phyloP scores from a whole-genome alignment of 2,888 invertebrate species.

The Synanthedon tipuliformis region DNA sequence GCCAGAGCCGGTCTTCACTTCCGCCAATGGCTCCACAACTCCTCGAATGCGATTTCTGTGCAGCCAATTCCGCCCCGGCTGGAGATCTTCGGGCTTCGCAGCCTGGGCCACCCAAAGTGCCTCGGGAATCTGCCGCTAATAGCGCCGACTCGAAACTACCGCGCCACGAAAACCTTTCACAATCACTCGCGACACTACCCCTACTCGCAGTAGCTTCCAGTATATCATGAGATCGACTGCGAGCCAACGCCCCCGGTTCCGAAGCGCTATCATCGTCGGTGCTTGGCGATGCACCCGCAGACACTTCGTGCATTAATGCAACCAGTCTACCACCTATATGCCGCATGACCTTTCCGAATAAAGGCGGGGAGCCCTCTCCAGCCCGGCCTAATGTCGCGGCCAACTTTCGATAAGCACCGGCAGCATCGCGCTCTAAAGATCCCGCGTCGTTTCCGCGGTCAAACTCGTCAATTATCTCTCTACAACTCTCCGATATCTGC shows the following conservation, averaged over 20 bases:
- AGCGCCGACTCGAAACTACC: slow-evolving; percentile 94
- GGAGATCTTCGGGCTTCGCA: slow-evolving; percentile 84
- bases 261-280: slow-evolving; percentile 81
- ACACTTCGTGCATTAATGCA: slow-evolving; percentile 92
- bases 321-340: slow-evolving; percentile 89
- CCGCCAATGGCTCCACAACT: slow-evolving; percentile 89
- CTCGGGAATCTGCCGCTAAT: slow-evolving; percentile 87
- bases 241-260: slow-evolving; percentile 75
- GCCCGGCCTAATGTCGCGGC: slow-evolving; percentile 87
- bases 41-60: slow-evolving; percentile 82
- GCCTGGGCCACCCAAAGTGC: slow-evolving; percentile 79
- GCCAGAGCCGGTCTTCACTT: slow-evolving; percentile 68
- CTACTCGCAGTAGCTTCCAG: slow-evolving; percentile 72
- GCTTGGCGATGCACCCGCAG: slow-evolving; percentile 80
- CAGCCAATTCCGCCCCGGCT: slow-evolving; percentile 85
- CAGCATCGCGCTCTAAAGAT: slow-evolving; percentile 79
- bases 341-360: slow-evolving; percentile 92
- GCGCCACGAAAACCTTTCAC: slow-evolving; percentile 91
- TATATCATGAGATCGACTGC: slow-evolving; percentile 87
- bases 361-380: slow-evolving; percentile 78
- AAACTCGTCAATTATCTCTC: slow-evolving; percentile 89
- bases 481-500: slow-evolving; percentile 89
- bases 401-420: slow-evolving; percentile 87
- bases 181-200: slow-evolving; percentile 83
- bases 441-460: slow-evolving; percentile 76